Base-by-base conservation (phyloP, 2,797 vertebrate genomes). In the Notolabrus celidotus region DNA sequence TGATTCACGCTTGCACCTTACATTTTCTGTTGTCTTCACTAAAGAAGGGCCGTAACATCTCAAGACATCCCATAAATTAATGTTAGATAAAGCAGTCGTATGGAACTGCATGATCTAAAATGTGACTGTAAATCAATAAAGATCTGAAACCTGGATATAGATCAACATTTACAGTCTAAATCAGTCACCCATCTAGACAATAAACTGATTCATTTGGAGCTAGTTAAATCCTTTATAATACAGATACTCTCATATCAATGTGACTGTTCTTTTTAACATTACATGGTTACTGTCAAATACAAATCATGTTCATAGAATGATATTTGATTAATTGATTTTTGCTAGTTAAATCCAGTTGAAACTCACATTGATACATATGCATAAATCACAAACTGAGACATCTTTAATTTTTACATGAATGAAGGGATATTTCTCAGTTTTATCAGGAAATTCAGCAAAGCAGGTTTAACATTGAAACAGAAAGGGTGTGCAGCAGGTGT, bases 401-500 rank as follows among this genome's bases (percentile, higher is more conserved):
- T 10, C 33, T 2, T 31, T n/a, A 29, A 29, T 7, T 42, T 34
- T 14, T 3, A n/a, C 4, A 1, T 36, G 58, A 50, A 42, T 51
- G 39, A 25, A 22, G 72, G 58, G 51, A 55, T 31, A 50, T 22
- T 16, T 51, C 9, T 45, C 20, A 50, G 42, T 0, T 12, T 39
- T 31, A 79, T 55, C 5, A 8, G 33, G 23, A 47, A n/a, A 38
- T 11, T 12, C 10, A 47, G 33, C 15, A 51, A 45, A n/a, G n/a
- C n/a, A n/a, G n/a, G 38, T 38, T 23, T 2, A 47, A 46, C 4
- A 38, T 65, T 57, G 52, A 17, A 10, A 20, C 20, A 27, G 55
- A 76, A 74, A 58, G 15, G 17, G 2, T 74, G 61, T 25, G 56
- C 49, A 86, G 60, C 39, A 66, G 64, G 39, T 70, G 75, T 83